These are phyloP conservation scores for Capitulum mitella DNA, from an alignment of 2,888 invertebrate species.

Conservation along the genomic window DNA sequence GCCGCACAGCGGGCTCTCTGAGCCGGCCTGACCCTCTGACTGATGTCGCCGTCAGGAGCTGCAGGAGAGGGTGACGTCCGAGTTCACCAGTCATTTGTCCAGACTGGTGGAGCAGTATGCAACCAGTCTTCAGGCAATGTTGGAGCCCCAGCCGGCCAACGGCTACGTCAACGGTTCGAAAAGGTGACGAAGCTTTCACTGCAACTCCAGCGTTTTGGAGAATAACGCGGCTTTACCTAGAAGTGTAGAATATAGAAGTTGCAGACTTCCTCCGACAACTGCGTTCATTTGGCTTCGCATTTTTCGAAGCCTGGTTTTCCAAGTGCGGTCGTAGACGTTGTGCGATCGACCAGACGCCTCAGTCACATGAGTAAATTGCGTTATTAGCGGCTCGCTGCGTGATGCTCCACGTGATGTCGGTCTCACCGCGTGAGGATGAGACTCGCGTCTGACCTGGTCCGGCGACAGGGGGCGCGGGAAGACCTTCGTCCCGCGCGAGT, in stretches of 20 bases:
- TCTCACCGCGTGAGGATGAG: no score
- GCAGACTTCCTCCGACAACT: no score
- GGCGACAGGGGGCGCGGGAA: constrained; percentile 47
- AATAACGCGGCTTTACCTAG: not conserved
- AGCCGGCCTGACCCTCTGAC: not conserved
- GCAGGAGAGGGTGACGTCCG: not conserved
- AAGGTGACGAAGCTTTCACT: not conserved
- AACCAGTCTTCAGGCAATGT: not conserved
- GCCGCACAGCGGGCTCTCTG: no score
- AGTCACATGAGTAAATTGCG: not conserved
- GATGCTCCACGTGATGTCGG: no score
- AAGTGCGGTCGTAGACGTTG: no score
- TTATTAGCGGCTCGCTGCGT: no score
- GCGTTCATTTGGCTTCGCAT: no score
- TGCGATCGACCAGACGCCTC: not conserved
- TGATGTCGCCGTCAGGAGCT: not conserved
- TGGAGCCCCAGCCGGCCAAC: not conserved
- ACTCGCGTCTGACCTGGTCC: not conserved
- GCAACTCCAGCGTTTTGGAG: not conserved
- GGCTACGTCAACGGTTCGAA: not conserved
- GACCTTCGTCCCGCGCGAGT: constrained; percentile 63
- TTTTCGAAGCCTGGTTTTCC: no score
- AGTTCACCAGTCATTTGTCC: not conserved
- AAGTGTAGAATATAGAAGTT: not conserved
- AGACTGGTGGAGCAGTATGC: not conserved